Percentiles rank a stretch among this genome's conserved stretches.
phyloP scores from a whole-genome alignment of 2,888 invertebrate genomes.

The Phaonia tiefii region DNA sequence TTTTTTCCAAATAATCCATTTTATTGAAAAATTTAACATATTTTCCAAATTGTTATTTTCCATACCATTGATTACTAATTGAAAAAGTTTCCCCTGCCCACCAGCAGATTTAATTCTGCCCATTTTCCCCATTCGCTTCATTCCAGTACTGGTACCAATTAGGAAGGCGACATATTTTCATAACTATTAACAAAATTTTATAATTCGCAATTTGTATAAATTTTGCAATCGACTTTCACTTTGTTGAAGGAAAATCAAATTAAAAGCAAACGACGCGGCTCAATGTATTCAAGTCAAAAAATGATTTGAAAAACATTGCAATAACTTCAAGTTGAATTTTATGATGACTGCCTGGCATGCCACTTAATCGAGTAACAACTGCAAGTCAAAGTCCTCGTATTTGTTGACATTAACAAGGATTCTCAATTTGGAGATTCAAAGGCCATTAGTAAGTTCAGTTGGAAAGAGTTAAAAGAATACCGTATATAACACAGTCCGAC shows the following conservation, averaged over 20 bases:
- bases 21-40: constrained; percentile 16
- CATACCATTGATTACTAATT: constrained; percentile 41
- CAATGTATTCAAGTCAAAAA: too few relatives aligned
- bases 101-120: not conserved
- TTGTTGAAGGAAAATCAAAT: constrained; percentile 21
- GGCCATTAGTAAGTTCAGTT: not conserved
- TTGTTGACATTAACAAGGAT: not conserved
- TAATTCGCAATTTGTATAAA: not conserved
- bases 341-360: not conserved
- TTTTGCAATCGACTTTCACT: constrained; percentile 1
- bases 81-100: constrained; percentile 25
- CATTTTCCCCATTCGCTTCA: too few relatives aligned
- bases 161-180: constrained; percentile 9
- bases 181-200: constrained; percentile 5
- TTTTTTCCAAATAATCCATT: not conserved
- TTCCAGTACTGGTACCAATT: not conserved
- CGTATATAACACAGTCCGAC: too few relatives aligned
- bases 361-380: not conserved
- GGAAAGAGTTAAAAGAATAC: too few relatives aligned
- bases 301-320: too few relatives aligned
- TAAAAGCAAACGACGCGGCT: not conserved
- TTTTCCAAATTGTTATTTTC: constrained; percentile 37
- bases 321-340: too few relatives aligned
- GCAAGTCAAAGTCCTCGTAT: not conserved
- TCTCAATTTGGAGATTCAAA: not conserved